Evolutionary conservation across 2,888 invertebrate species (phyloP).

Genomic region (Xylota segnis): DNA sequence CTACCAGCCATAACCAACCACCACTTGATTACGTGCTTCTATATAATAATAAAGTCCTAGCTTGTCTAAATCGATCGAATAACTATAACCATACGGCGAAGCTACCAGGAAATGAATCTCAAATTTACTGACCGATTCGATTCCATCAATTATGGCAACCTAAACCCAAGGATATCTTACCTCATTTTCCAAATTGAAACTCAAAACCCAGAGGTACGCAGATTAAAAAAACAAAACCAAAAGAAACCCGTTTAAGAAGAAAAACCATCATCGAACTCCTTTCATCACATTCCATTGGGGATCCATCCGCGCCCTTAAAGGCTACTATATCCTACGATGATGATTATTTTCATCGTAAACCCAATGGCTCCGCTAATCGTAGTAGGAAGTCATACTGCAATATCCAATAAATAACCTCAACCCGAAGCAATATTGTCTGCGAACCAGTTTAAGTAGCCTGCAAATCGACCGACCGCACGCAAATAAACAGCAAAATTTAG

Average conservation of each 20-base stretch:
- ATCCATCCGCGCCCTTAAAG: slow-evolving; percentile 19
- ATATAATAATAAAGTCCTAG: too few relatives aligned
- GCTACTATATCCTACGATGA: slow-evolving; percentile 17
- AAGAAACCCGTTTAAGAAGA: neutral
- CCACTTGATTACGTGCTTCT: too few relatives aligned
- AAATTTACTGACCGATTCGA: neutral
- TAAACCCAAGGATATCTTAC: neutral
- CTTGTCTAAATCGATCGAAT: neutral
- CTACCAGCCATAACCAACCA: too few relatives aligned
- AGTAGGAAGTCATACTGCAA: slow-evolving; percentile 38
- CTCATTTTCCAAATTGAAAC: slow-evolving; percentile 16
- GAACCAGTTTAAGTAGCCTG: slow-evolving; percentile 59
- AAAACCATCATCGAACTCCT: neutral
- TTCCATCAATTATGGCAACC: neutral
- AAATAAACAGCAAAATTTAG: slow-evolving; percentile 40
- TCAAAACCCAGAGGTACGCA: neutral
- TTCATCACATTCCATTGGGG: neutral
- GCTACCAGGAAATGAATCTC: slow-evolving; percentile 11
- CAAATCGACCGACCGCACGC: slow-evolving; percentile 57
- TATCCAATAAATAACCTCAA: slow-evolving; percentile 44
- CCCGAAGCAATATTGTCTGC: slow-evolving; percentile 41
- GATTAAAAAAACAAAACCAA: too few relatives aligned
- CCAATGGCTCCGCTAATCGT: slow-evolving; percentile 33
- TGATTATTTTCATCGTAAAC: slow-evolving; percentile 9
- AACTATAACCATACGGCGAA: neutral